phyloP scores from a whole-genome alignment of 2,888 invertebrate species.

The Melieria crassipennis region DNA sequence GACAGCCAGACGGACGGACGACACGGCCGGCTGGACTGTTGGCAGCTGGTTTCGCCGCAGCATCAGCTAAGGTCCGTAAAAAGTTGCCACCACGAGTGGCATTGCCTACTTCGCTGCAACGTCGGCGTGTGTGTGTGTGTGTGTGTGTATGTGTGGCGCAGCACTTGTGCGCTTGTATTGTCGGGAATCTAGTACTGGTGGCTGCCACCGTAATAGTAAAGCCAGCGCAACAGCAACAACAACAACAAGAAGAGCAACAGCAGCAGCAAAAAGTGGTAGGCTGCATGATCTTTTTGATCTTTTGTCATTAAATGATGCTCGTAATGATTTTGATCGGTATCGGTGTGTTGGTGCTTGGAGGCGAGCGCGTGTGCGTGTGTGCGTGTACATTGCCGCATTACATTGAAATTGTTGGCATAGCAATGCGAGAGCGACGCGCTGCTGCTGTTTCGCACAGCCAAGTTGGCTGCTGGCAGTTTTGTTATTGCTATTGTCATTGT shows the following conservation, averaged over 20 bases:
- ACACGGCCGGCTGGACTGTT: not conserved
- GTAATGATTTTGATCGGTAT: slow-evolving; percentile 28
- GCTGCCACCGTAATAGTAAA: slow-evolving; percentile 5
- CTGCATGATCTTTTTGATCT: slow-evolving; percentile 57
- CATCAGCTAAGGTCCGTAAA: not conserved
- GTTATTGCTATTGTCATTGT: slow-evolving; percentile 42
- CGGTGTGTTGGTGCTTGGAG: not conserved
- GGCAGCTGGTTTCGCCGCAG: not conserved
- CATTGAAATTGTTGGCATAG: not conserved
- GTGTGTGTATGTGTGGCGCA: slow-evolving; percentile 11
- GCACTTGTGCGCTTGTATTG: too few relatives aligned
- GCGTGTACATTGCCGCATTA: slow-evolving; percentile 26
- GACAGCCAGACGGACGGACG: slow-evolving; percentile 4
- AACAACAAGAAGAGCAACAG: too few relatives aligned
- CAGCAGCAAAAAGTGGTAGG: not conserved
- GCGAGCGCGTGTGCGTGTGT: not conserved
- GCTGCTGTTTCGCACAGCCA: not conserved
- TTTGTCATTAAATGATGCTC: slow-evolving; percentile 58
- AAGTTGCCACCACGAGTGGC: not conserved
- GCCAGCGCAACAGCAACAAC: too few relatives aligned
- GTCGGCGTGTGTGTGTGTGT: slow-evolving; percentile 8
- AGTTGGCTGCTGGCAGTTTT: not conserved
- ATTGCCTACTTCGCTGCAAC: not conserved
- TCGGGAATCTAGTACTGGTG: not conserved
- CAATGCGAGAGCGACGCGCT: not conserved